Base-by-base conservation (phyloP, 2,113 vertebrate genomes). In the Dermatemys mawii region DNA sequence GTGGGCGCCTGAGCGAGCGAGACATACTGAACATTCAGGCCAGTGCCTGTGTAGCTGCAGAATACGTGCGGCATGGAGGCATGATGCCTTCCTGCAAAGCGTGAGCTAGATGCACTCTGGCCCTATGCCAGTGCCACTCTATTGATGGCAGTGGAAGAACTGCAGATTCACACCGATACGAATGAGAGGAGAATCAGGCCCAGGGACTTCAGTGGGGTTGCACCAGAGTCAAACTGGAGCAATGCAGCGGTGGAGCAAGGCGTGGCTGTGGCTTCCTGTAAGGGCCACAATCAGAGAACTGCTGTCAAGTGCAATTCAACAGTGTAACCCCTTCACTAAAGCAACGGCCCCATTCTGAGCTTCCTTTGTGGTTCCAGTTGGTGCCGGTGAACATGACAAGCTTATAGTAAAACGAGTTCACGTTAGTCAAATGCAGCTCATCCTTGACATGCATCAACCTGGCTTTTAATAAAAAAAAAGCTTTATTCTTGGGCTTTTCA, bases 31-130 rank as follows among this genome's bases (percentile, higher is more conserved):
- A 91, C 88, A 41, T 88, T 84, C 86, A 63, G 78, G 60, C 48
- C 89, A 22, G 1, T 51, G 49, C 51, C 26, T 78, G 8, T 2
- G 17, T 51, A 89, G 78, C 89, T 88, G 83, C 60, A 81, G 87
- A 91, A 88, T 60, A 93, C 63, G 79, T 13, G 60, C 78, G 76
- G 49, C 80, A 29, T 44, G 53, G 8, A 19, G 4, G 80, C 91
- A 96, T 90, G 89, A 93, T 95, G 87, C 94, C 75, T 91, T 84
- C 93, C 88, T 92, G 93, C 88, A 76, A 89, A 88, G 83, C 76
- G 44, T 1, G 32, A 91, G 50, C 22, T 35, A 1, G 1, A 1
- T 8, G 46, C 29, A 27, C 9, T 67, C 76, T 2, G 0, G 19
- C 4, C 41, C 24, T 27, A 11, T 26, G 22, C 41, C 70, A 13